Conservation (phyloP, 35 echinoderm and acorn worm genomes). For the Chiridota heheva region DNA sequence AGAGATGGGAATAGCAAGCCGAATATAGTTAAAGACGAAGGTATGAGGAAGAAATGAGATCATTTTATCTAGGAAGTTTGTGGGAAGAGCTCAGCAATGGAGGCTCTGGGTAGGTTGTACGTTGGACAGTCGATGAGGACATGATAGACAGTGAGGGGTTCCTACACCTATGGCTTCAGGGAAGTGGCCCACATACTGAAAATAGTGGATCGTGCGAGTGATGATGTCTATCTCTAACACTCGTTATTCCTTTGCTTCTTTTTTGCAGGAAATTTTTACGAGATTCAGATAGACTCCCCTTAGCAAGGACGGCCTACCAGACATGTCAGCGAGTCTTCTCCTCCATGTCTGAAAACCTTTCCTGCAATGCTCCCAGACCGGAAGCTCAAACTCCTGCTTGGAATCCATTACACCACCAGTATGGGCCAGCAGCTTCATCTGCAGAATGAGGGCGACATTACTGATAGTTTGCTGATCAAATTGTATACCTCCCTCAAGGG, state of each 20-base stretch:
- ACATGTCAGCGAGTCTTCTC: slow-evolving; percentile 46
- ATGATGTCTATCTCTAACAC: not conserved
- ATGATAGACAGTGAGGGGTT: not conserved
- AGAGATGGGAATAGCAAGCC: no score
- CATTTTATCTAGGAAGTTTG: not conserved
- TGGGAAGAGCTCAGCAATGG: not conserved
- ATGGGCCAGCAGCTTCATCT: slow-evolving; percentile 51
- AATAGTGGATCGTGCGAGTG: not conserved
- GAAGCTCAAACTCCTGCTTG: slow-evolving; percentile 25
- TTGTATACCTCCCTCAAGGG: slow-evolving; percentile 40
- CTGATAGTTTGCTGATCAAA: slow-evolving; percentile 18
- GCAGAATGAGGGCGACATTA: not conserved
- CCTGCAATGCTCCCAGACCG: slow-evolving; percentile 1
- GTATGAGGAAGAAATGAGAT: no score
- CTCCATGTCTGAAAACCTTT: not conserved
- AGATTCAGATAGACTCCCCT: slow-evolving; percentile 70
- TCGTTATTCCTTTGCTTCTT: not conserved
- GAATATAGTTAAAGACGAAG: no score
- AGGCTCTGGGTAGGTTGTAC: not conserved
- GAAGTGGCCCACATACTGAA: not conserved
- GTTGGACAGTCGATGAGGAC: no score
- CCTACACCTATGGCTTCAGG: not conserved
- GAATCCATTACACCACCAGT: slow-evolving; percentile 26
- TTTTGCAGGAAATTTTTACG: slow-evolving; percentile 75
- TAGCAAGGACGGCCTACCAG: slow-evolving; percentile 67